These are phyloP conservation scores for Drosophila obscura DNA, from an alignment of 1,140 invertebrate genomes.

Conservation along the genomic window DNA sequence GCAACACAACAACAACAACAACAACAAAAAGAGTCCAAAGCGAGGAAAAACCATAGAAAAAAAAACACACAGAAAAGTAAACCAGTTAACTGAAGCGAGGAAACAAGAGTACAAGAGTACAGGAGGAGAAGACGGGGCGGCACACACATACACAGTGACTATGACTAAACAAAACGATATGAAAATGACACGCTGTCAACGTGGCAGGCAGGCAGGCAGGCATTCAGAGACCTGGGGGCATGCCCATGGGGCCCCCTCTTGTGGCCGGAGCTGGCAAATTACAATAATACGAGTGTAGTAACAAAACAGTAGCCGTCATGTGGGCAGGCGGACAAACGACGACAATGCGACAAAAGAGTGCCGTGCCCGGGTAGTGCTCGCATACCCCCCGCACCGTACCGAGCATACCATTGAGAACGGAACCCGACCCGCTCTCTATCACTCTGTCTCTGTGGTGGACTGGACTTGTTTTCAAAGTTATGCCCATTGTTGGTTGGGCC, in stretches of 20 bases:
- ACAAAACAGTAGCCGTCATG: conserved; percentile 69
- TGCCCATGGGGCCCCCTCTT: conserved; percentile 5
- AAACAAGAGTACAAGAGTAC: conserved; percentile 21
- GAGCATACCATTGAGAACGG: too few relatives aligned
- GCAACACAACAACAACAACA: conserved; percentile 8
- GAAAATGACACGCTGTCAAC: conserved; percentile 77
- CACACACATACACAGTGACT: conserved; percentile 43
- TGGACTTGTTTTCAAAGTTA: too few relatives aligned
- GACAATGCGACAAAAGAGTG: conserved; percentile 76
- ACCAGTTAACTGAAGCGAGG: conserved; percentile 30
- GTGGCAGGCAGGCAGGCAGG: conserved; percentile 23
- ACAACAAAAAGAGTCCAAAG: conserved; percentile 11
- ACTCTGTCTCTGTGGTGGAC: too few relatives aligned
- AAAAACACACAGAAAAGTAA: too few relatives aligned
- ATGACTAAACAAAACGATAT: conserved; percentile 79
- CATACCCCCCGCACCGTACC: too few relatives aligned
- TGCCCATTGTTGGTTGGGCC: conserved; percentile 50
- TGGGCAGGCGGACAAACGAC: conserved; percentile 40
- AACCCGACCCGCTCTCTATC: too few relatives aligned
- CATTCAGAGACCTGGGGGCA: neutral
- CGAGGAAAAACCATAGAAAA: conserved; percentile 2
- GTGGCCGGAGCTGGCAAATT: conserved; percentile 65
- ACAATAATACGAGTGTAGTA: conserved; percentile 68
- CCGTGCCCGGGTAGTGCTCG: conserved; percentile 40
- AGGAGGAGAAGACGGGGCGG: conserved; percentile 4